Percentiles rank a stretch among this genome's conserved stretches.
Evolutionary conservation across 1,140 invertebrate genomes (phyloP).

Genomic region (Rhyzopertha dominica): DNA sequence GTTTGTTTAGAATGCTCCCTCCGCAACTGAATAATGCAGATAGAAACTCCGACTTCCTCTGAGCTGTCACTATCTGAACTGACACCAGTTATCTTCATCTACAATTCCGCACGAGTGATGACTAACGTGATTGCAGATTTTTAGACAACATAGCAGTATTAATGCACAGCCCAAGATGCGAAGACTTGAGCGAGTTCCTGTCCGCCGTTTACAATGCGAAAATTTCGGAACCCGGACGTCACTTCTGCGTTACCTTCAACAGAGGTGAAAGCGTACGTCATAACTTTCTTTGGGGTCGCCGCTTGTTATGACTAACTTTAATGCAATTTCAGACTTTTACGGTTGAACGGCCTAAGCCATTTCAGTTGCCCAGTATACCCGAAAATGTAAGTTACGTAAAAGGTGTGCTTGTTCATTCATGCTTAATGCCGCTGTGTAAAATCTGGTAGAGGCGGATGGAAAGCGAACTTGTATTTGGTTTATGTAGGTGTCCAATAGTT

Average conservation of each 20-base stretch:
- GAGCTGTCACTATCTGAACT: too few species aligned
- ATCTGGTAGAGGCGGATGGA: too few species aligned
- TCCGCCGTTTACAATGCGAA: slow-evolving; percentile 37
- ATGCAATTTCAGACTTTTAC: slow-evolving; percentile 61
- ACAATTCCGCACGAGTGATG: neutral
- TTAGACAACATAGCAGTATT: slow-evolving; percentile 44
- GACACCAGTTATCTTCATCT: neutral
- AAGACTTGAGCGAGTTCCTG: slow-evolving; percentile 43
- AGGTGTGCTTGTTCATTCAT: too few species aligned
- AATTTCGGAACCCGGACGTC: slow-evolving; percentile 38
- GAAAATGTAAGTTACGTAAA: slow-evolving; percentile 92
- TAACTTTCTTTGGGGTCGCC: neutral
- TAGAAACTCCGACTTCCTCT: too few species aligned
- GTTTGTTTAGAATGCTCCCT: too few species aligned
- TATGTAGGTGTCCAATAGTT: too few species aligned
- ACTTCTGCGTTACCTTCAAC: slow-evolving; percentile 39
- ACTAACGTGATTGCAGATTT: slow-evolving; percentile 41
- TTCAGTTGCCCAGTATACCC: slow-evolving; percentile 84
- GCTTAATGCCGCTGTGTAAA: too few species aligned
- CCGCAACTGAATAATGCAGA: too few species aligned
- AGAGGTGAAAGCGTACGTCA: slow-evolving; percentile 41
- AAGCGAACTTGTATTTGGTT: too few species aligned
- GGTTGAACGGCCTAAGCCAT: slow-evolving; percentile 71
- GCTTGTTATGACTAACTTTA: too few species aligned
- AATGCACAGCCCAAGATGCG: slow-evolving; percentile 41